These are phyloP conservation scores for Calameuta pallipes DNA, from an alignment of 2,888 invertebrate species.

Conservation along the genomic window DNA sequence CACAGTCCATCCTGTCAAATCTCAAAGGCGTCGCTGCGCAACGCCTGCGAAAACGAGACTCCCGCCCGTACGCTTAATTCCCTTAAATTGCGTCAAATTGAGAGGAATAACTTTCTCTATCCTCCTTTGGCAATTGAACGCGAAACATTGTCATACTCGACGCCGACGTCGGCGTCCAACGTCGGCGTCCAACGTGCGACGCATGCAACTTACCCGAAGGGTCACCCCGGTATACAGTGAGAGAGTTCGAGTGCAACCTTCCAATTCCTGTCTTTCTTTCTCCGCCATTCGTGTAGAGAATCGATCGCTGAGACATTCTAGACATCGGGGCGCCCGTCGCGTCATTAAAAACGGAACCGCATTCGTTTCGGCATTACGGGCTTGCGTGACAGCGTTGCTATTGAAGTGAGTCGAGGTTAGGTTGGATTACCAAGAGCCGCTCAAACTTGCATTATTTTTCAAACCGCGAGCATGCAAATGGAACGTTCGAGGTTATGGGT, in stretches of 20 bases:
- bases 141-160: conserved; percentile 33
- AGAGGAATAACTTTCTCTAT: conserved; percentile 60
- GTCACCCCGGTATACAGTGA: conserved; percentile 29
- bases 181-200: conserved; percentile 32
- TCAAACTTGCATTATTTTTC: too few relatives aligned
- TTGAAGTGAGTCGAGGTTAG: too few relatives aligned
- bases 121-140: conserved; percentile 56
- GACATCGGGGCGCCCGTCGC: conserved; percentile 49
- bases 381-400: too few relatives aligned
- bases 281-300: conserved; percentile 11
- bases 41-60: too few relatives aligned
- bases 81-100: conserved; percentile 60
- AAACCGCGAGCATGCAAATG: too few relatives aligned
- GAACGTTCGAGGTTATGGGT: too few relatives aligned
- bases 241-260: too few relatives aligned
- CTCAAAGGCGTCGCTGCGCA: too few relatives aligned
- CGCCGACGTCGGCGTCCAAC: conserved; percentile 12
- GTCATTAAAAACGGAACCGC: conserved; percentile 29
- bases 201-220: conserved; percentile 47
- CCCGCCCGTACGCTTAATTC: conserved; percentile 47
- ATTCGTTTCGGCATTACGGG: too few relatives aligned
- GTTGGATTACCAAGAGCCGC: neutral
- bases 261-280: too few relatives aligned
- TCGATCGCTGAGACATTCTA: conserved; percentile 32
- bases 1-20: too few relatives aligned